Percentiles rank a stretch among this genome's conserved stretches.
These are phyloP conservation scores for Gonocerus acuteangulatus DNA, from an alignment of 2,888 invertebrate species.

Conservation along the genomic window DNA sequence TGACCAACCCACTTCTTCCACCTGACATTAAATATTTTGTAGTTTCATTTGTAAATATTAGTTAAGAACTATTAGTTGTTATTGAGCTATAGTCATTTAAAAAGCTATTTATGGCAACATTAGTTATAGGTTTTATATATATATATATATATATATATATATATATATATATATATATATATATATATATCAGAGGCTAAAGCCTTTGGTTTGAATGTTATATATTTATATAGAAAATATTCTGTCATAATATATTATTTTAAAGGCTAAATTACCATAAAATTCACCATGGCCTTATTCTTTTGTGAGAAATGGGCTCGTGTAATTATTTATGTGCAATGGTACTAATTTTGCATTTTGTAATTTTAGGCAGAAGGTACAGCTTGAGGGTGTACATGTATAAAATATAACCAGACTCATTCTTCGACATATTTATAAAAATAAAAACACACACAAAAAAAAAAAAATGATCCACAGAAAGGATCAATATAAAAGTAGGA, in stretches of 20 bases:
- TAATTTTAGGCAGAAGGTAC: conserved; percentile 1
- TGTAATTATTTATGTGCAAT: conserved; percentile 16
- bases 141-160: background rate
- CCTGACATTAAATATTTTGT: conserved; percentile 9
- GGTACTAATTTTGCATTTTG: conserved; percentile 25
- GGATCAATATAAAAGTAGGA: no score
- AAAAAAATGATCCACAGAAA: no score
- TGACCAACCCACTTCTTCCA: conserved; percentile 15
- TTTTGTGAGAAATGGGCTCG: conserved; percentile 14
- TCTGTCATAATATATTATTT: conserved; percentile 9
- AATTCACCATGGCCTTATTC: conserved; percentile 16
- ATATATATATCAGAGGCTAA: background rate
- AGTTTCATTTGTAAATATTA: conserved; percentile 21
- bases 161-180: background rate
- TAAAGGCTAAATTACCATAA: conserved; percentile 18
- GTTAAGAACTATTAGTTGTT: background rate
- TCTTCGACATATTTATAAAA: no score
- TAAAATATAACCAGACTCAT: no score
- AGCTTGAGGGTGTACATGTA: no score
- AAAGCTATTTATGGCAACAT: conserved; percentile 8
- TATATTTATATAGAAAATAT: conserved; percentile 21
- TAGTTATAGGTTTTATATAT: conserved; percentile 19
- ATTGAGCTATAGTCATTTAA: conserved; percentile 20
- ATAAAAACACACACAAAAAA: no score
- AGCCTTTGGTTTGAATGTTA: conserved; percentile 7